A percentile compares a stretch with the other conserved stretches of the same genome.
Conservation (phyloP, 2,113 vertebrate species). For the Gopherus evgoodei region DNA sequence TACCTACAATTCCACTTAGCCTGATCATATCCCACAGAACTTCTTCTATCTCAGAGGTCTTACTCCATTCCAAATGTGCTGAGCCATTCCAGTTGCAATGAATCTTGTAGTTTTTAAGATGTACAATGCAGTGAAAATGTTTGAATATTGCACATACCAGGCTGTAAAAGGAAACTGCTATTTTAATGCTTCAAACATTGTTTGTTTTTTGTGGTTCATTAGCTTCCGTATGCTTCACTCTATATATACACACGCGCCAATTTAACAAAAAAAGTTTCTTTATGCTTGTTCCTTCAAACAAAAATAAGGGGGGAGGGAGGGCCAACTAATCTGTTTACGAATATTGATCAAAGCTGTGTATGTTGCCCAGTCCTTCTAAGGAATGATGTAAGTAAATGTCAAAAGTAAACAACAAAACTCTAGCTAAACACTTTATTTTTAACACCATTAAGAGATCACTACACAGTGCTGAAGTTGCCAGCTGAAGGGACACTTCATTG, state of each 20-base stretch:
- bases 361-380: not conserved
- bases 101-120: not conserved
- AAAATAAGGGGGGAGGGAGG: accelerated
- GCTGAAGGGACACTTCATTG: not conserved
- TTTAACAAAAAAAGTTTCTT: not conserved
- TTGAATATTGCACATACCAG: not conserved
- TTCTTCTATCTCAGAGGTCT: not conserved
- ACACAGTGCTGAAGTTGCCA: not conserved
- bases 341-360: not conserved
- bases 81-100: not conserved
- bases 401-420: not conserved
- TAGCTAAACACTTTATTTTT: not conserved
- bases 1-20: not conserved
- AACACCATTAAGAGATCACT: not conserved
- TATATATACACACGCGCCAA: not conserved
- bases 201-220: not conserved
- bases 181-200: not conserved
- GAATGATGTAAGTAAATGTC: not conserved
- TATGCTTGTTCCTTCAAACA: not conserved
- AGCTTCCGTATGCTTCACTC: not conserved
- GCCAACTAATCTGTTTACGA: not conserved
- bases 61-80: not conserved
- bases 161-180: not conserved
- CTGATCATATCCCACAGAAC: not conserved
- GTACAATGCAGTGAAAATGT: not conserved